Base-by-base conservation (phyloP, 2,888 invertebrate genomes). In the Andricus quercusramuli region DNA sequence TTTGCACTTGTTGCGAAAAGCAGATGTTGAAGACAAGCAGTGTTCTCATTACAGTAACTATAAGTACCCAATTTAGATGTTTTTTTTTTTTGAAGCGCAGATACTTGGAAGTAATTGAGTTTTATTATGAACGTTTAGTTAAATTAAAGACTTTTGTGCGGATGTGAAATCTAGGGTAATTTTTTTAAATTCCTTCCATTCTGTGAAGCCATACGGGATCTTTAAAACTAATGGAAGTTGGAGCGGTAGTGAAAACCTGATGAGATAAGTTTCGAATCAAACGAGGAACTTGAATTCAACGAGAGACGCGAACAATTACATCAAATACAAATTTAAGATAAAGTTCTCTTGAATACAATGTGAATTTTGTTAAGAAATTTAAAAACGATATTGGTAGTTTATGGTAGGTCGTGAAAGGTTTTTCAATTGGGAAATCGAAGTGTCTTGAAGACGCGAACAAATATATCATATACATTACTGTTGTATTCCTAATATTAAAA, bases 1-100 rank as follows among this genome's bases (percentile, higher is more conserved):
- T 74, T 74, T 32, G 74, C 51, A 29, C 29, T 51, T 20, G 56
- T 74, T 47, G 74, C 56, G 47, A 74, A 74, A 74, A 74, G 74
- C 74, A 74, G 74, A 74, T 74, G 74, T 70, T 70, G 47, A 70
- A 70, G 22, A 70, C 44, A 20, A 56, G 20, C 2, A 70, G 13
- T 70, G 25, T 74, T 56, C 74, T 51, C 51, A 56, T 74, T 74
- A 74, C 32, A n/a, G 11, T 74, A 51, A 74, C 29, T 74, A 51
- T 20, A 51, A 62, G 62, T 62, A 62, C 22, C 62, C 9, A 56
- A 51, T 74, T 17, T 25, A 65, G 65, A 29, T 25, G 64, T 51
- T 51, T 29, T 47, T 68, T 47, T 68, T 47, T 47, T 70, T 20
- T 25, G 1, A 44, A 47, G 47, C 11, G 25, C 17, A 8, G 25